phyloP scores from a whole-genome alignment of 1,140 invertebrate genomes.

The Helicoverpa zea region DNA sequence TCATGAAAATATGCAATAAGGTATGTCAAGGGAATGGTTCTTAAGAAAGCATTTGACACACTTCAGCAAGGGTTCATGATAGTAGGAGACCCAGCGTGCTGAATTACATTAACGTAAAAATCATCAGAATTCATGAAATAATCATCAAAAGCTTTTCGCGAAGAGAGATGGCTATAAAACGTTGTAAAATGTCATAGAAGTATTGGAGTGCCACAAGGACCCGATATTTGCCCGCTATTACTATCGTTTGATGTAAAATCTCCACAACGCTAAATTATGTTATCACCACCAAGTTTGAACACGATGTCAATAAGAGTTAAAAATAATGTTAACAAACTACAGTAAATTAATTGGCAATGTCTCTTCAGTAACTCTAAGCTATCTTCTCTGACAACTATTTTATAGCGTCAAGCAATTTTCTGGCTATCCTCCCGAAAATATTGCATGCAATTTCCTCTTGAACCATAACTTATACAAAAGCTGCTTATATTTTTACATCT shows the following conservation, averaged over 20 bases:
- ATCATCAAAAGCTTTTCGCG: conserved; percentile 19
- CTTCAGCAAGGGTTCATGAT: background rate
- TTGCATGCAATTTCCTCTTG: conserved; percentile 63
- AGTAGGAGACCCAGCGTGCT: background rate
- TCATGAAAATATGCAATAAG: background rate
- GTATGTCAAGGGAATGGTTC: conserved; percentile 4
- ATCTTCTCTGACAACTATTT: conserved; percentile 10
- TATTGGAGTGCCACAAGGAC: conserved; percentile 50
- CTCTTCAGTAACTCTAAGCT: conserved; percentile 22
- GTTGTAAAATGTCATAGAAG: background rate
- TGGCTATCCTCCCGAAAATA: conserved; percentile 32
- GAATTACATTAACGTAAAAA: conserved; percentile 8
- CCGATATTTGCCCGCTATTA: conserved; percentile 37
- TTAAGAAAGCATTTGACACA: conserved; percentile 1
- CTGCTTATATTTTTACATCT: conserved; percentile 74
- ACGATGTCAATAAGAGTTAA: background rate
- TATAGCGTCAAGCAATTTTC: conserved; percentile 17
- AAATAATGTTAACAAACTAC: conserved; percentile 3
- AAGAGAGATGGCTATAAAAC: background rate
- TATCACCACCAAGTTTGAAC: background rate
- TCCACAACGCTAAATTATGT: background rate
- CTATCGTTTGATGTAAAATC: conserved; percentile 27
- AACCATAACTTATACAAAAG: conserved; percentile 61
- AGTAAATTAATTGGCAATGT: conserved; percentile 40
- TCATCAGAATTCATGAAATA: conserved; percentile 19